phyloP scores from a whole-genome alignment of 2,113 vertebrate species.

The Pseudopodoces humilis region DNA sequence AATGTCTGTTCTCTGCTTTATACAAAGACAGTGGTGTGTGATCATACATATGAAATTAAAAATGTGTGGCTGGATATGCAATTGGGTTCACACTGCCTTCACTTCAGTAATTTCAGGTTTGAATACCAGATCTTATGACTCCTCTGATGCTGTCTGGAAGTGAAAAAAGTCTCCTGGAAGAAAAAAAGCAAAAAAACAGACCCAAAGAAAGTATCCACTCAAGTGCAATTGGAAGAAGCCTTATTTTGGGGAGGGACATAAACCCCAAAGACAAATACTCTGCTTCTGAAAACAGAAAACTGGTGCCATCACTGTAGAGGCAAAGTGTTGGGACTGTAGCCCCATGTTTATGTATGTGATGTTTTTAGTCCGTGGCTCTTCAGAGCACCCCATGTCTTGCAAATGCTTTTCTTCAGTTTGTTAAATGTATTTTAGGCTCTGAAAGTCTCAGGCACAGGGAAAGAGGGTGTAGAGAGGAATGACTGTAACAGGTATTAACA shows the following conservation, averaged over 20 bases:
- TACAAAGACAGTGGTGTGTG: background rate
- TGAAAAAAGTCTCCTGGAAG: background rate
- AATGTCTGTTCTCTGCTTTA: background rate
- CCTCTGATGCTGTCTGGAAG: background rate
- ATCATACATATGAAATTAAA: background rate
- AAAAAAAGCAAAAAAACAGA: background rate
- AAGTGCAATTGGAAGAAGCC: background rate
- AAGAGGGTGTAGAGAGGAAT: background rate
- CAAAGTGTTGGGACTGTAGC: background rate
- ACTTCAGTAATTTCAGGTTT: background rate
- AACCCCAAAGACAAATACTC: background rate
- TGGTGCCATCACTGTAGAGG: background rate
- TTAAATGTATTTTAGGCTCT: background rate
- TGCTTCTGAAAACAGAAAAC: background rate
- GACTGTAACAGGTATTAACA: conserved; percentile 29
- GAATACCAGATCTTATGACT: background rate
- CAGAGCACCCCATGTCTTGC: background rate
- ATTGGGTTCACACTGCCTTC: background rate
- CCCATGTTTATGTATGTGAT: background rate
- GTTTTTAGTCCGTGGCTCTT: background rate
- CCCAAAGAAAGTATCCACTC: background rate
- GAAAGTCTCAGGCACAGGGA: background rate
- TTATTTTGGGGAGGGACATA: background rate
- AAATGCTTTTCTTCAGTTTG: background rate
- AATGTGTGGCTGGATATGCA: background rate